Percentiles rank a stretch among this genome's conserved stretches.
phyloP scores from a whole-genome alignment of 2,113 vertebrate genomes.

The Chinchilla lanigera region DNA sequence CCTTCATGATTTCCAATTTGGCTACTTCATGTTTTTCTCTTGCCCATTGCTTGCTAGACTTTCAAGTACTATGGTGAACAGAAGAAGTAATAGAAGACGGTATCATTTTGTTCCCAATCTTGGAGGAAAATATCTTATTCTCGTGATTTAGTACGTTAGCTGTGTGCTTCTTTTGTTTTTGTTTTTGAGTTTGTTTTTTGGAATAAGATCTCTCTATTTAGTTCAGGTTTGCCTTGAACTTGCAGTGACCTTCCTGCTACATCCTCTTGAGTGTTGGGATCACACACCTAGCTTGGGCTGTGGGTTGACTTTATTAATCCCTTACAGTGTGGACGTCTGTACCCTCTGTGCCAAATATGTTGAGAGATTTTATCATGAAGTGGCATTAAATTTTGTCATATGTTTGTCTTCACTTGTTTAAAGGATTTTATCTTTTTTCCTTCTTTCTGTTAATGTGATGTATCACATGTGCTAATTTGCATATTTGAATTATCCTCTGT shows the following conservation, averaged over 20 bases:
- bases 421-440: background rate
- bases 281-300: background rate
- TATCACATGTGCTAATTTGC: background rate
- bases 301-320: too few species aligned
- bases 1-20: background rate
- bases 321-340: background rate
- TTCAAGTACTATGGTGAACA: too few species aligned
- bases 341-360: background rate
- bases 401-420: background rate
- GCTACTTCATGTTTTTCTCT: too few species aligned
- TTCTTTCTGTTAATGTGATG: background rate
- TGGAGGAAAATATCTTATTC: too few species aligned
- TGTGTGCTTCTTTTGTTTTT: too few species aligned
- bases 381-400: background rate
- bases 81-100: too few species aligned
- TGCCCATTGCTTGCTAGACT: too few species aligned
- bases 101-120: too few species aligned
- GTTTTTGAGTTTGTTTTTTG: too few species aligned
- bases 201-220: too few species aligned
- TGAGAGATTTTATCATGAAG: background rate
- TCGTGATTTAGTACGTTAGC: too few species aligned
- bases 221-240: background rate
- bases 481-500: background rate
- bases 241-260: background rate
- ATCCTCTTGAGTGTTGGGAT: background rate